phyloP scores from a whole-genome alignment of 2,888 invertebrate genomes.

The Octonoba sinensis region DNA sequence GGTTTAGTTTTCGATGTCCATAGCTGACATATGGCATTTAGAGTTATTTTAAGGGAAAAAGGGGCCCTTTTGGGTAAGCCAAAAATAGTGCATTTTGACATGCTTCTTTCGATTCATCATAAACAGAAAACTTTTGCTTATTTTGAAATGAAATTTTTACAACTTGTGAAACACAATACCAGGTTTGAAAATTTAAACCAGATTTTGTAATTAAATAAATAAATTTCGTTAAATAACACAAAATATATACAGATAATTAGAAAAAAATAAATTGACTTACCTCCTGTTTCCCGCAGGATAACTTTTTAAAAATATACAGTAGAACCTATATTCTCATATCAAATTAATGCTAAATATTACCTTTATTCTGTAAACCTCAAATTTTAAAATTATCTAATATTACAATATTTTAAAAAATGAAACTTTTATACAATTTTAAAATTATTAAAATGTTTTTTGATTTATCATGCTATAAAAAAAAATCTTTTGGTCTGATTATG shows the following conservation, averaged over 20 bases:
- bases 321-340: background rate
- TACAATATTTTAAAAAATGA: constrained; percentile 4
- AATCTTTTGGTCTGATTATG: constrained; percentile 1
- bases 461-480: constrained; percentile 9
- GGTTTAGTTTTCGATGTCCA: too few species aligned
- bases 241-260: constrained; percentile 1
- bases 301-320: constrained; percentile 7
- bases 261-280: background rate
- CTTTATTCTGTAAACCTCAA: constrained; percentile 5
- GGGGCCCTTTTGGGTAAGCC: background rate
- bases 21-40: too few species aligned
- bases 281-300: too few species aligned
- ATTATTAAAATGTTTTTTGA: background rate
- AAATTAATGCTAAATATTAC: constrained; percentile 4
- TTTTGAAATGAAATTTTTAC: constrained; percentile 7
- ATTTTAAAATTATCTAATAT: constrained; percentile 5
- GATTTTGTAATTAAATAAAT: constrained; percentile 3
- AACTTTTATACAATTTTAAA: constrained; percentile 3
- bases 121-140: constrained; percentile 3
- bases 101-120: constrained; percentile 2
- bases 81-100: constrained; percentile 4
- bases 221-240: background rate
- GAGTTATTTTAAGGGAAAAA: background rate
- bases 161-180: background rate
- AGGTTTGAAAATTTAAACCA: background rate